phyloP scores from a whole-genome alignment of 2,888 invertebrate species.

The Mamestra brassicae region DNA sequence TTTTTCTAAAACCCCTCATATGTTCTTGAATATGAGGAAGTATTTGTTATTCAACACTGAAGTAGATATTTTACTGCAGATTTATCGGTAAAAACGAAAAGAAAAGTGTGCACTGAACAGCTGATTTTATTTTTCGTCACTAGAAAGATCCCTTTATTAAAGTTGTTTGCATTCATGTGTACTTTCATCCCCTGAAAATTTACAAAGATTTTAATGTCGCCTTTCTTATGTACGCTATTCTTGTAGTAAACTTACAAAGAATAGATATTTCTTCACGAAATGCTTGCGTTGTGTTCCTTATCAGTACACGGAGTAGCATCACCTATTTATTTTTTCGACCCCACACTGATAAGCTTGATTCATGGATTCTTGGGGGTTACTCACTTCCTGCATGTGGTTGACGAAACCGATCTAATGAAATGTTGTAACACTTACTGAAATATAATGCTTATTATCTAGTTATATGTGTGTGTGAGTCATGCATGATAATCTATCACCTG shows the following conservation, averaged over 20 bases:
- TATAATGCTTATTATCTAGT: neutral
- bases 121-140: neutral
- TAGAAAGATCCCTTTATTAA: neutral
- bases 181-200: neutral
- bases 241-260: neutral
- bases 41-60: neutral
- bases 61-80: neutral
- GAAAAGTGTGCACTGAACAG: neutral
- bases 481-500: constrained; percentile 19
- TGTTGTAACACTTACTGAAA: constrained; percentile 16
- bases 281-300: constrained; percentile 49
- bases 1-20: neutral
- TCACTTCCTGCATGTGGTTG: constrained; percentile 76
- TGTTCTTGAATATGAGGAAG: neutral
- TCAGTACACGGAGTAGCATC: constrained; percentile 50
- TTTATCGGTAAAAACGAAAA: neutral
- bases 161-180: neutral
- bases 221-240: neutral
- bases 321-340: constrained; percentile 61
- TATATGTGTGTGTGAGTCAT: constrained; percentile 6
- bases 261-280: constrained; percentile 34
- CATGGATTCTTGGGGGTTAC: constrained; percentile 77
- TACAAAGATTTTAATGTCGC: neutral
- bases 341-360: constrained; percentile 80
- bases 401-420: constrained; percentile 45